phyloP scores from a whole-genome alignment of 2,888 invertebrate species.

The Pecten maximus region DNA sequence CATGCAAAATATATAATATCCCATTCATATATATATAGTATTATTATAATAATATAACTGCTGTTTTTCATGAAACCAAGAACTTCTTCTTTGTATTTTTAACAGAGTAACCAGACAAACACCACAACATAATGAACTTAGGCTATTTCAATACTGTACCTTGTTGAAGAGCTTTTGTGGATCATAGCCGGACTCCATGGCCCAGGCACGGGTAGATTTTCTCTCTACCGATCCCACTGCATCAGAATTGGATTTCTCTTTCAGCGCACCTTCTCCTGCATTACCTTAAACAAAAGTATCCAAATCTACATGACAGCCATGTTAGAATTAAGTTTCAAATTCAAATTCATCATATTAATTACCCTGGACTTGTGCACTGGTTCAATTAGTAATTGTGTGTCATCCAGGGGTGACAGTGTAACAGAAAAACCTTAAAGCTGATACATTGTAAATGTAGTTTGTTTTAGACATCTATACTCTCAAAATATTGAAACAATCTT shows the following conservation, averaged over 20 bases:
- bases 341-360: too few species aligned
- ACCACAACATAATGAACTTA: too few species aligned
- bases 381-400: neutral
- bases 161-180: conserved; percentile 94
- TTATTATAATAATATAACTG: neutral
- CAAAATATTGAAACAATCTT: too few species aligned
- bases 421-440: neutral
- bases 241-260: conserved; percentile 83
- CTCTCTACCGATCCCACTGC: conserved; percentile 75
- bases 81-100: too few species aligned
- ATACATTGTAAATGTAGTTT: too few species aligned
- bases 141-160: too few species aligned
- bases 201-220: conserved; percentile 93
- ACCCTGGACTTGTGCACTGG: too few species aligned
- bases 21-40: too few species aligned
- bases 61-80: neutral
- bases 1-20: too few species aligned
- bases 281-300: conserved; percentile 72
- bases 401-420: neutral
- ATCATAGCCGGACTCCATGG: conserved; percentile 91
- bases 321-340: neutral
- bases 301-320: neutral
- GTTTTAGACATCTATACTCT: too few species aligned
- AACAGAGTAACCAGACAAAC: too few species aligned
- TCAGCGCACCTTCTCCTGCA: conserved; percentile 84